These are phyloP conservation scores for Syrmaticus mikado DNA, from an alignment of 2,113 vertebrate genomes.

Conservation along the genomic window DNA sequence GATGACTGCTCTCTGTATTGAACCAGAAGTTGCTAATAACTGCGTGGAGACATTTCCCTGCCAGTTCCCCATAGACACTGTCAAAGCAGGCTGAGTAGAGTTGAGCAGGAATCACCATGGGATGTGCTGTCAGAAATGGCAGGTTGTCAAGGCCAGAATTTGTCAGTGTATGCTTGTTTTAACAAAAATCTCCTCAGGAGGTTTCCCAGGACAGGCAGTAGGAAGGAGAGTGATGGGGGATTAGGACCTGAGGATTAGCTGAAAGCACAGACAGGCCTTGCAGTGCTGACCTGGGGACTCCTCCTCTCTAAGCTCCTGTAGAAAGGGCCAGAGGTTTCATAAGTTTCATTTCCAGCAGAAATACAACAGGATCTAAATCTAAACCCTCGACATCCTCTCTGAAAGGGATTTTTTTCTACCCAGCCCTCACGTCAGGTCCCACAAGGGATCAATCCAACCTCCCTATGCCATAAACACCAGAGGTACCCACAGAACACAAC, in stretches of 20 bases:
- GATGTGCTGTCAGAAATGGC: neutral
- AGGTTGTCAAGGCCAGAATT: neutral
- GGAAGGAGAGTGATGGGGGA: neutral
- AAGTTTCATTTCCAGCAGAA: neutral
- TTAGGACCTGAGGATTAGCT: neutral
- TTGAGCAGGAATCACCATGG: neutral
- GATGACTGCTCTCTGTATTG: accelerated
- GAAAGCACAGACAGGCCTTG: neutral
- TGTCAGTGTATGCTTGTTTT: neutral
- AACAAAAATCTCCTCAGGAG: neutral
- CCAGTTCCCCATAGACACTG: neutral
- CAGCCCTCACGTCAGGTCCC: neutral
- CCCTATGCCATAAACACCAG: neutral
- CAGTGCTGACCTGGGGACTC: neutral
- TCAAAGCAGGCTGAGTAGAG: neutral
- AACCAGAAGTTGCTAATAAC: constrained; percentile 1
- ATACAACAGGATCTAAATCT: accelerated
- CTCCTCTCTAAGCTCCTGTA: neutral
- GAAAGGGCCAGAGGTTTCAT: neutral
- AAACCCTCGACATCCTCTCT: neutral
- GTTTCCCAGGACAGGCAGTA: neutral
- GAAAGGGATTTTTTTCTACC: neutral
- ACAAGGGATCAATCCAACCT: neutral
- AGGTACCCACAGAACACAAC: neutral
- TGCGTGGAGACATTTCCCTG: neutral